Evolutionary conservation across 2,113 vertebrate genomes (phyloP).

Genomic region (Hypocryptadius cinnamomeus): DNA sequence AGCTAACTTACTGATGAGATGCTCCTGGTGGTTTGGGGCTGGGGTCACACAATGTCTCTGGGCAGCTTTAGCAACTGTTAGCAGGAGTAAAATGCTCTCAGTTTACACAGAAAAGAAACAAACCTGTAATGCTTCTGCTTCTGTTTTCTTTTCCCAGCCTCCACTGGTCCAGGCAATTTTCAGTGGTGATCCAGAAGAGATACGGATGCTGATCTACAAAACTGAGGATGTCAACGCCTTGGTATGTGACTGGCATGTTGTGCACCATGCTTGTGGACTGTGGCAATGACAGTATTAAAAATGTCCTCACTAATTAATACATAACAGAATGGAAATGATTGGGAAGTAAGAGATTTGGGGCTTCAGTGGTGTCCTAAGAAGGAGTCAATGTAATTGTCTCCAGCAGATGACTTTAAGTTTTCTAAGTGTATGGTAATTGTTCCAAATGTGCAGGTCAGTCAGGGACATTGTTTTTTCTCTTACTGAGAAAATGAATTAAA

Average conservation of each 20-base stretch:
- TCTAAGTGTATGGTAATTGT: neutral
- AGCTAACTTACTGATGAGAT: neutral
- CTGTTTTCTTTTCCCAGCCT: slow-evolving; percentile 74
- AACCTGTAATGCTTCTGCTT: neutral
- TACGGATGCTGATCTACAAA: slow-evolving; percentile 93
- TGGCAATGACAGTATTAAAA: neutral
- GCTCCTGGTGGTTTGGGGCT: neutral
- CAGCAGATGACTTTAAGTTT: neutral
- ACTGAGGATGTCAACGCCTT: slow-evolving; percentile 94
- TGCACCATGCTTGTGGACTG: neutral
- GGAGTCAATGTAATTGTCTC: neutral
- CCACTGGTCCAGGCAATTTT: slow-evolving; percentile 95
- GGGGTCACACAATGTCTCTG: neutral
- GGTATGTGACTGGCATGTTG: slow-evolving; percentile 69
- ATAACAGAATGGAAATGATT: neutral
- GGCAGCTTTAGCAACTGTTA: neutral
- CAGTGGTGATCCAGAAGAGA: slow-evolving; percentile 92
- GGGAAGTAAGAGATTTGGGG: neutral
- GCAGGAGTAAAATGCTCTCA: neutral
- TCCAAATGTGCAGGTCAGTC: neutral
- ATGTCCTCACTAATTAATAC: neutral
- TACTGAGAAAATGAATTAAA: slow-evolving; percentile 1
- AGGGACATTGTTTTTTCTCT: neutral
- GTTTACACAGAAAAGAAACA: neutral
- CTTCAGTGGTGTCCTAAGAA: neutral